Conservation (phyloP, 2,888 invertebrate genomes). For the Strigamia crassipes region DNA sequence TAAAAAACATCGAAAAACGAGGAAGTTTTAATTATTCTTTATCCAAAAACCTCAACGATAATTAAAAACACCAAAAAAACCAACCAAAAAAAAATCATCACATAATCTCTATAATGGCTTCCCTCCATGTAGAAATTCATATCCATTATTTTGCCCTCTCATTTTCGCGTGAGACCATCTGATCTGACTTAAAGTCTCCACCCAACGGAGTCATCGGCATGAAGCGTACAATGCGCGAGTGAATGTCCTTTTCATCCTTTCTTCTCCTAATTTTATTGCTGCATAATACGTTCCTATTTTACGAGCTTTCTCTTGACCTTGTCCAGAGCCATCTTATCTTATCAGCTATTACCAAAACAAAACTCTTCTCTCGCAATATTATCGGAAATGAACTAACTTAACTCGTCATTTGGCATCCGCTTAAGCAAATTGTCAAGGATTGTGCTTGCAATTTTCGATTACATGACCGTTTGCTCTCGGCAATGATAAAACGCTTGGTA, state of each 20-base stretch:
- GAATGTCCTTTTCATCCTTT: slow-evolving; percentile 24
- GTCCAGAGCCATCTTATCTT: neutral
- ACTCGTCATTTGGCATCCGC: neutral
- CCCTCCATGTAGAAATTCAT: neutral
- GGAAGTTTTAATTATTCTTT: neutral
- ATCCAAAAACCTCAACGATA: neutral
- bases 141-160: neutral
- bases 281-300: neutral
- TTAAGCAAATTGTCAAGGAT: neutral
- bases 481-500: neutral
- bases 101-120: neutral
- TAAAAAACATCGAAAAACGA: neutral
- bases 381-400: neutral
- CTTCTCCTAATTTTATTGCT: neutral
- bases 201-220: slow-evolving; percentile 27
- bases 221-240: slow-evolving; percentile 32
- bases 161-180: slow-evolving; percentile 10
- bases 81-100: neutral
- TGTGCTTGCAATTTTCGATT: neutral
- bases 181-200: neutral
- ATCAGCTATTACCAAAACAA: neutral
- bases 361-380: neutral
- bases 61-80: neutral
- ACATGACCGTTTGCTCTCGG: neutral
- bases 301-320: slow-evolving; percentile 22